Base-by-base conservation (phyloP, 1,140 invertebrate species). In the Meloidogyne floridensis region DNA sequence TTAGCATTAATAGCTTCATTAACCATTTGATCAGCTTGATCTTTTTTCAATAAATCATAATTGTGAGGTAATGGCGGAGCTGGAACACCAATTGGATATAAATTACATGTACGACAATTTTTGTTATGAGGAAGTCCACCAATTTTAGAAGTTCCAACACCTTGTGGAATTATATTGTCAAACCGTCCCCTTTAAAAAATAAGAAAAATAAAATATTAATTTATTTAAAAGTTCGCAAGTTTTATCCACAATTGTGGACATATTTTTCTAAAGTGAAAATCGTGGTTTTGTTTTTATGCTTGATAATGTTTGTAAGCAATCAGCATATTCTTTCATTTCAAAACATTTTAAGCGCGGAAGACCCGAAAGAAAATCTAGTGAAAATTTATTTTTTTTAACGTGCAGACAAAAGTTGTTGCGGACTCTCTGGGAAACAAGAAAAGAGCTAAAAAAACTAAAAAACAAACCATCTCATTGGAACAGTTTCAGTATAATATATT, bases 401-500 rank as follows among this genome's bases (percentile, higher is more conserved):
- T 32, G 32, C 32, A 32, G 32, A 32, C 32, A 32, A 32, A 32
- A 32, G 32, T 32, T 32, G 32, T 32, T 32, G 32, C 32, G 32
- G 32, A 32, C 32, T 32, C 32, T 32, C 32, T 32, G 32, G 32
- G 32, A 32, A 32, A 32, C 32, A 32, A 32, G 32, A 47, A 47
- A 47, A 47, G 7, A 47, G 4, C 47, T 47, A 47, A 47, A 47
- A 47, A 47, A 47, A 47, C 47, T 32, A 32, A 11, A 11, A 59
- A 59, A 59, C 3, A 65, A 32, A 79, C 77, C 77, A 83, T 51
- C 54, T 20, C 81, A 83, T 70, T 18, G 82, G 70, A 11, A 89
- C 77, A 79, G 88, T 75, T 56, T 90, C 87, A 1, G 87, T 90
- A 71, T 86, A 89, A 71, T 85, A 90, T 56, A 89, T 80, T 75